Evolutionary conservation across 2,113 vertebrate genomes (phyloP).

Genomic region (Xerus inauris): DNA sequence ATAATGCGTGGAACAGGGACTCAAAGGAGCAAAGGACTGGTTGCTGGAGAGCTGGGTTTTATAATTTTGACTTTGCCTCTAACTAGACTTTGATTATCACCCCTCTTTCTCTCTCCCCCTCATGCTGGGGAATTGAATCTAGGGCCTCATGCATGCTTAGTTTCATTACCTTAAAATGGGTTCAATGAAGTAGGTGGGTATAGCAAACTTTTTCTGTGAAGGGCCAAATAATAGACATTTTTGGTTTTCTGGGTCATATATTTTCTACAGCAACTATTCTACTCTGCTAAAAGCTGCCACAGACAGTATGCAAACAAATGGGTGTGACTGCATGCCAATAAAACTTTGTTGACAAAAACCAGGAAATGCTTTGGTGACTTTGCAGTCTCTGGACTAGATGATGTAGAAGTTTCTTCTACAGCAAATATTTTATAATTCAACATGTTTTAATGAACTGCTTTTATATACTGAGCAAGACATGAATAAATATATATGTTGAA

Average conservation of each 20-base stretch:
- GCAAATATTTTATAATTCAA: constrained; percentile 21
- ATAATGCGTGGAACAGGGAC: neutral
- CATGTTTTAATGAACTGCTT: neutral
- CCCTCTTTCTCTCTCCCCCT: neutral
- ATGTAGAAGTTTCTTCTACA: neutral
- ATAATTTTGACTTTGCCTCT: neutral
- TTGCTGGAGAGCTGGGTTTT: neutral
- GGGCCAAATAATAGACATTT: neutral
- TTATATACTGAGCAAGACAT: neutral
- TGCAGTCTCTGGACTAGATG: neutral
- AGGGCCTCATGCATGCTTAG: neutral
- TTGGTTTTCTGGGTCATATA: neutral
- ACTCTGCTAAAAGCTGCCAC: neutral
- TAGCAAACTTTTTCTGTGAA: neutral
- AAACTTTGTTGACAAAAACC: constrained; percentile 12
- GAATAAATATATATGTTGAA: neutral
- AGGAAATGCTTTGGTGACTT: neutral
- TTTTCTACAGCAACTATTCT: neutral
- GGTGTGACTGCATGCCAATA: neutral
- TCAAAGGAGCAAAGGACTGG: neutral
- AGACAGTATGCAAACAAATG: neutral
- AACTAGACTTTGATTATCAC: neutral
- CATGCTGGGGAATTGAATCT: neutral
- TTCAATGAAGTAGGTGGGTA: neutral
- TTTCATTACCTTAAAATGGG: neutral